Conservation (phyloP, 2,888 invertebrate species). For the Cantharis lateralis region DNA sequence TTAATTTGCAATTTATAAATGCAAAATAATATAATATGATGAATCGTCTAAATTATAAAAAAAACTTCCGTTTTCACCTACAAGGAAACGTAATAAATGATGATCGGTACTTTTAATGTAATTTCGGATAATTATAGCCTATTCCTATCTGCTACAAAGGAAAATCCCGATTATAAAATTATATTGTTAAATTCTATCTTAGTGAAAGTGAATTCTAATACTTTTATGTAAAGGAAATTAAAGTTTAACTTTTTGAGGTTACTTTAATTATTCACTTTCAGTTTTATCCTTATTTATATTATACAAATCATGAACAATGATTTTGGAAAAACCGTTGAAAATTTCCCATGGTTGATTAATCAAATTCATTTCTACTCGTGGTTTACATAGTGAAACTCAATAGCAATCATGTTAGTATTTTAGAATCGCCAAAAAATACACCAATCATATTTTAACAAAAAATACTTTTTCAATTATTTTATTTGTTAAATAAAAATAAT, state of each 20-base stretch:
- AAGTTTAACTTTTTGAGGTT: not conserved
- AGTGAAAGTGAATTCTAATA: not conserved
- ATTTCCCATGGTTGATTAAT: not conserved
- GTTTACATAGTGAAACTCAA: no score
- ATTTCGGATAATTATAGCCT: not conserved
- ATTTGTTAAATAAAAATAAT: no score
- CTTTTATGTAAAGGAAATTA: not conserved
- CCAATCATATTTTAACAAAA: no score
- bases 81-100: not conserved
- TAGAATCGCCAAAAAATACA: no score
- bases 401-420: no score
- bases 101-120: not conserved
- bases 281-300: not conserved
- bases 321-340: not conserved
- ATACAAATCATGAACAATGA: not conserved
- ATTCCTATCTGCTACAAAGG: no score
- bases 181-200: not conserved
- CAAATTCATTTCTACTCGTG: not conserved
- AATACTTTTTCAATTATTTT: no score
- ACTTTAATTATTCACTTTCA: not conserved
- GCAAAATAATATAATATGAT: not conserved
- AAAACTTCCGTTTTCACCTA: not conserved
- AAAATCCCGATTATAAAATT: not conserved
- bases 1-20: not conserved
- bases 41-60: not conserved